Evolutionary conservation across 1,140 invertebrate genomes (phyloP).

Genomic region (Rhyzopertha dominica): DNA sequence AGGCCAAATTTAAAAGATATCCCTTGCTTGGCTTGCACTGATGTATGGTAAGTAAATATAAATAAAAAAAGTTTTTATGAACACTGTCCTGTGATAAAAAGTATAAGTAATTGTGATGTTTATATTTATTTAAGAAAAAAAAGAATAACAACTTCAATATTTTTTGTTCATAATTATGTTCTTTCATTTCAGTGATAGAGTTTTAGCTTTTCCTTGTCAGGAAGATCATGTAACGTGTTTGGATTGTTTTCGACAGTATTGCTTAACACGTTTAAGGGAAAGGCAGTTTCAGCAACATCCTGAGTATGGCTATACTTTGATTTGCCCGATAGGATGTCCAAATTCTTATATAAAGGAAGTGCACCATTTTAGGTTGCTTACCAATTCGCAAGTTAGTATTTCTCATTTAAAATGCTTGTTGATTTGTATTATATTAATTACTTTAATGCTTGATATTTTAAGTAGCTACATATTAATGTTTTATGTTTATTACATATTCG

Average conservation of each 20-base stretch:
- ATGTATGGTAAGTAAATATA: constrained; percentile 57
- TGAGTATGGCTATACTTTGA: constrained; percentile 72
- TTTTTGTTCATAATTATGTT: no score
- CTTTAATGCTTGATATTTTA: no score
- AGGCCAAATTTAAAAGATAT: constrained; percentile 69
- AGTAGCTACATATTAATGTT: no score
- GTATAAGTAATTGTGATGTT: no score
- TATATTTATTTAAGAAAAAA: no score
- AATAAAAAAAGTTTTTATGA: no score
- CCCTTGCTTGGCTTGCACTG: constrained; percentile 77
- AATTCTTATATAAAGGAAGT: constrained; percentile 77
- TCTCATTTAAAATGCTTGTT: constrained; percentile 10
- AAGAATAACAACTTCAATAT: no score
- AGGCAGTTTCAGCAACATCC: constrained; percentile 67
- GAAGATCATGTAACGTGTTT: constrained; percentile 77
- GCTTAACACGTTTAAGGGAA: constrained; percentile 63
- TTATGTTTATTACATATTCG: no score
- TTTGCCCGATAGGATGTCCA: constrained; percentile 75
- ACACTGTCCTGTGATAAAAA: no score
- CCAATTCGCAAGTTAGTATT: constrained; percentile 54
- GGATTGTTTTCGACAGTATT: constrained; percentile 78
- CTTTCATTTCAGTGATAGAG: constrained; percentile 62
- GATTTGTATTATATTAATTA: no score
- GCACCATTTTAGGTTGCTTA: constrained; percentile 78
- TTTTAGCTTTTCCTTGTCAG: constrained; percentile 77